A percentile compares a stretch with the other conserved stretches of the same genome.
These are phyloP conservation scores for Sebastes oblongus DNA, from an alignment of 2,797 vertebrate species.

Conservation along the genomic window DNA sequence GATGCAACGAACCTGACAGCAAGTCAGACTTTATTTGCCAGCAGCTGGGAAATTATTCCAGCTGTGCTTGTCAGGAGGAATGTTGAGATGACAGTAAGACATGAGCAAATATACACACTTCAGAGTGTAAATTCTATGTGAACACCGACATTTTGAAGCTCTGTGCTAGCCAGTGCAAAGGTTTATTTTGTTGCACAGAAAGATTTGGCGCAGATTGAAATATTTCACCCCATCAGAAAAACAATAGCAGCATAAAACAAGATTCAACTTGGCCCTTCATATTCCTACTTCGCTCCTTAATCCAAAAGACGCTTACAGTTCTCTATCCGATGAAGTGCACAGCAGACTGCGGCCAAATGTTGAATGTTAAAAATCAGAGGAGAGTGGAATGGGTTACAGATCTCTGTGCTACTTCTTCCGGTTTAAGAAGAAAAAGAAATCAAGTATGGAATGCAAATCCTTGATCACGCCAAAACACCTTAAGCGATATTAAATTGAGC, in stretches of 20 bases:
- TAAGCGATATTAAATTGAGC: background rate
- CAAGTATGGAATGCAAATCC: background rate
- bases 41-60: background rate
- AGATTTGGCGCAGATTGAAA: background rate
- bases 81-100: background rate
- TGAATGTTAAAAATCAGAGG: background rate
- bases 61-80: background rate
- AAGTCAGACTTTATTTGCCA: slow-evolving; percentile 15
- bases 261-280: background rate
- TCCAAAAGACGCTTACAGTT: background rate
- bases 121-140: background rate
- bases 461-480: slow-evolving; percentile 16
- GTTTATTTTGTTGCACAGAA: background rate
- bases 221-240: background rate
- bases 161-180: background rate
- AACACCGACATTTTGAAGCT: background rate
- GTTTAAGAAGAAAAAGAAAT: background rate
- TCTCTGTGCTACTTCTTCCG: background rate
- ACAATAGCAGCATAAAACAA: slow-evolving; percentile 16
- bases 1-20: slow-evolving; percentile 17
- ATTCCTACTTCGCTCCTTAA: background rate
- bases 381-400: background rate
- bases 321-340: background rate
- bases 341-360: background rate
- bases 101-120: background rate